phyloP scores from a whole-genome alignment of 2,888 invertebrate species.

The Eilema griseolum region DNA sequence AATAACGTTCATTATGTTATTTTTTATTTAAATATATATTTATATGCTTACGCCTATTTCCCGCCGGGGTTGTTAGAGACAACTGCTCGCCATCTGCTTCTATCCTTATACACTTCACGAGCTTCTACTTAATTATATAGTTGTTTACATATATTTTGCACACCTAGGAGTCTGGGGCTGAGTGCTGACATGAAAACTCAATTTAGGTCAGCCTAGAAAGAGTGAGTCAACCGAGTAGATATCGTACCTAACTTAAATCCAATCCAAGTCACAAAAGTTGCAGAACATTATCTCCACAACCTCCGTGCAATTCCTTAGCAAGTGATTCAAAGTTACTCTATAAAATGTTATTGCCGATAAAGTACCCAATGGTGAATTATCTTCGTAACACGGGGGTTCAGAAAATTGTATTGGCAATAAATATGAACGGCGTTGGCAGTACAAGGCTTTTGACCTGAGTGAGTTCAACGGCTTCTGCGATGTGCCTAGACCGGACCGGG shows the following conservation, averaged over 20 bases:
- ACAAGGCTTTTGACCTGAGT: constrained; percentile 75
- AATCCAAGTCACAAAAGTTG: not conserved
- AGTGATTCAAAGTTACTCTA: constrained; percentile 23
- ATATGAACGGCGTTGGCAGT: constrained; percentile 56
- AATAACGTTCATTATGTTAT: no score
- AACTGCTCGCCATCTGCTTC: no score
- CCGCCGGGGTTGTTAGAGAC: no score
- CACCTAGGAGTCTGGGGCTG: not conserved
- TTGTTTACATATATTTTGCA: not conserved
- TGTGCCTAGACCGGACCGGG: constrained; percentile 60
- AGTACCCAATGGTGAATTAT: constrained; percentile 29
- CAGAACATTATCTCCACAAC: not conserved
- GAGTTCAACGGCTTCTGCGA: constrained; percentile 68
- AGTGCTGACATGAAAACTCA: not conserved
- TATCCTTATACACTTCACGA: no score
- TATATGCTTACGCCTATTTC: no score
- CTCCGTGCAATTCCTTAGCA: not conserved
- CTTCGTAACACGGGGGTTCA: constrained; percentile 39
- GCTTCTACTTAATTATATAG: not conserved
- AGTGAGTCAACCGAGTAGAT: not conserved
- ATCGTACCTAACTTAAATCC: not conserved
- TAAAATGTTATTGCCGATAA: constrained; percentile 23
- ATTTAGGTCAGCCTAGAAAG: not conserved
- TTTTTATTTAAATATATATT: no score
- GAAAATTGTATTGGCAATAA: constrained; percentile 58